Conservation (phyloP, 2,888 invertebrate genomes). For the Leucozona laternaria region DNA sequence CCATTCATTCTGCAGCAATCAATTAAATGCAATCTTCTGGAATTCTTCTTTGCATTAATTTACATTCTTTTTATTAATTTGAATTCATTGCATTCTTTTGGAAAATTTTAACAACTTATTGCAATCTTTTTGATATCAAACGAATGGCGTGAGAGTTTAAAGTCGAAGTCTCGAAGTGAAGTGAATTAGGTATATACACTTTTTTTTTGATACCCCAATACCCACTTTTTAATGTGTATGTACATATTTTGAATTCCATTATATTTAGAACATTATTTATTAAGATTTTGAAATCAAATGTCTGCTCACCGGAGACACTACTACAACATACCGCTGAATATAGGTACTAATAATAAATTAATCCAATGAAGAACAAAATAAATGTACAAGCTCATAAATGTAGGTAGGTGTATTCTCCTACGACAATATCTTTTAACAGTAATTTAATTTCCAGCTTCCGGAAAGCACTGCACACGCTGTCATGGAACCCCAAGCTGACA, state of each 20-base stretch:
- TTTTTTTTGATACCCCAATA: too few species aligned
- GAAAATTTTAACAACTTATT: too few species aligned
- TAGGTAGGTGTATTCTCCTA: neutral
- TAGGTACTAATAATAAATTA: neutral
- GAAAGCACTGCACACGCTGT: conserved; percentile 1
- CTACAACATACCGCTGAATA: neutral
- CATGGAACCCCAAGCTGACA: conserved; percentile 33
- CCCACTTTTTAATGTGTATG: neutral
- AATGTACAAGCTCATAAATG: conserved; percentile 29
- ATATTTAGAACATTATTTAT: neutral
- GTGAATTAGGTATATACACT: too few species aligned
- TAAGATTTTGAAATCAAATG: neutral
- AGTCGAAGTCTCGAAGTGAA: too few species aligned
- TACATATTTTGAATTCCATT: neutral
- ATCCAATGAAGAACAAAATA: conserved; percentile 8
- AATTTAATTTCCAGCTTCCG: conserved; percentile 22
- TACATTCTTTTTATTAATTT: too few species aligned
- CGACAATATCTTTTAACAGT: conserved; percentile 9
- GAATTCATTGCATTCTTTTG: too few species aligned
- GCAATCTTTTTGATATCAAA: too few species aligned
- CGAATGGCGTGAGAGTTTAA: too few species aligned
- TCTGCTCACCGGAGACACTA: neutral
- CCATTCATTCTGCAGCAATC: too few species aligned
- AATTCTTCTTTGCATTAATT: too few species aligned
- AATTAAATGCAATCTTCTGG: too few species aligned